Evolutionary conservation across 2,113 vertebrate genomes (phyloP).

Genomic region (Xerus inauris): DNA sequence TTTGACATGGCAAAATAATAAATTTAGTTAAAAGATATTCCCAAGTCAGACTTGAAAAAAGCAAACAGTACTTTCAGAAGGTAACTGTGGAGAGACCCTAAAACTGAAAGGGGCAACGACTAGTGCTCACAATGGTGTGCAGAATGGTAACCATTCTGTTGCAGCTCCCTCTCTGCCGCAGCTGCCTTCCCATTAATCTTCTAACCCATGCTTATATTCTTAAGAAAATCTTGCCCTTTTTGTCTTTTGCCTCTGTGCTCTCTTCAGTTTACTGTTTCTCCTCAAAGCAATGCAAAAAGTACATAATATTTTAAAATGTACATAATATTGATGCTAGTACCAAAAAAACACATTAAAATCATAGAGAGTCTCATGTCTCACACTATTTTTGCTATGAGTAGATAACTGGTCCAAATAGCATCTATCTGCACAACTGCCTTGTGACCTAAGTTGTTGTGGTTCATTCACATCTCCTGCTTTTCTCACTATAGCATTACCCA

Average conservation of each 20-base stretch:
- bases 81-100: neutral
- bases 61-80: constrained; percentile 44
- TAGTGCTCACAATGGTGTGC: neutral
- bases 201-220: neutral
- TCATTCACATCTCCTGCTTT: constrained; percentile 33
- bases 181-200: neutral
- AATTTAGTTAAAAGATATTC: constrained; percentile 23
- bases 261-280: constrained; percentile 15
- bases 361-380: neutral
- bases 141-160: too few species aligned
- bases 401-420: neutral
- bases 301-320: neutral
- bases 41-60: constrained; percentile 42
- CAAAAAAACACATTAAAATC: neutral
- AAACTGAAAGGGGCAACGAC: neutral
- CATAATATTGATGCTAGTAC: neutral
- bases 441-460: constrained; percentile 27
- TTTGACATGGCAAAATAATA: constrained; percentile 63
- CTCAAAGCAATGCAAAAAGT: neutral
- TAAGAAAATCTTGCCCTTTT: neutral
- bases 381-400: neutral
- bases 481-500: neutral
- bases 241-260: neutral
- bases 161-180: neutral
- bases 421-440: neutral